Conservation (phyloP, 2,888 invertebrate species). For the Cataglyphis altisquamis region DNA sequence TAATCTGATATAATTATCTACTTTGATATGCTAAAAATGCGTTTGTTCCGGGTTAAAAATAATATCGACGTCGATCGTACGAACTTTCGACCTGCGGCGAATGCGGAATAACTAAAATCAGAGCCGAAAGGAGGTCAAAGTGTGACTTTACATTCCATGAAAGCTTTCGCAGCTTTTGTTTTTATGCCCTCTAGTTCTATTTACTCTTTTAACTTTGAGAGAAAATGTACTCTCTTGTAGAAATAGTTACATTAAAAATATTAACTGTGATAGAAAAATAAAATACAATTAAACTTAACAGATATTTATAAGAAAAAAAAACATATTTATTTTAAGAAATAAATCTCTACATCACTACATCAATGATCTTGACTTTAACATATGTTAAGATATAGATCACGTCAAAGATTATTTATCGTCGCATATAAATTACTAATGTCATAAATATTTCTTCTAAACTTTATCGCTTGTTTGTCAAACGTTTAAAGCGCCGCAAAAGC, state of each 20-base stretch:
- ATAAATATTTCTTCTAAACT: conserved; percentile 1
- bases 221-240: background rate
- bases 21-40: conserved; percentile 78
- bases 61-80: conserved; percentile 80
- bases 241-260: background rate
- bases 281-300: background rate
- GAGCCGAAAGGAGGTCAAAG: conserved; percentile 66
- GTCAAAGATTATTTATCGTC: conserved; percentile 3
- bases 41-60: conserved; percentile 83
- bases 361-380: too few species aligned
- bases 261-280: background rate
- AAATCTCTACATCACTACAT: background rate
- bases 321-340: background rate
- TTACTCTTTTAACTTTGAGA: background rate
- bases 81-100: conserved; percentile 84
- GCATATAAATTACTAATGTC: background rate
- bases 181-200: background rate
- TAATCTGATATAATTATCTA: conserved; percentile 60
- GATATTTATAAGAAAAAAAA: background rate
- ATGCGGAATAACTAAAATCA: conserved; percentile 80
- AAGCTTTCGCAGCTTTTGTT: conserved; percentile 43
- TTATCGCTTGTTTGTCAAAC: background rate
- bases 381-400: background rate
- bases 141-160: conserved; percentile 63
- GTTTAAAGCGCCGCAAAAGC: background rate